These are phyloP conservation scores for Lasioglossum malachurum DNA, from an alignment of 2,888 invertebrate species.

Conservation along the genomic window DNA sequence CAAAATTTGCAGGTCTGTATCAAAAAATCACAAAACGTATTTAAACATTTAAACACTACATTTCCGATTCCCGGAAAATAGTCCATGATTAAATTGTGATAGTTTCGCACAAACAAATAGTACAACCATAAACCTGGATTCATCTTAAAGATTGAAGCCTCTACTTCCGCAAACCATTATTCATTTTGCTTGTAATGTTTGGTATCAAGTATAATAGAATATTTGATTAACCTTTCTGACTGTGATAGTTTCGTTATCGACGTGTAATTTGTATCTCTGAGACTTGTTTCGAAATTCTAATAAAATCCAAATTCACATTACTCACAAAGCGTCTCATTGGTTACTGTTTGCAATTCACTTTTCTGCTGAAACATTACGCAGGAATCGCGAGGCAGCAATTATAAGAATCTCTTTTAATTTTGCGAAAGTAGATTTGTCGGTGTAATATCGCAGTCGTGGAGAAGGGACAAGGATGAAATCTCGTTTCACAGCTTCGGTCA, in stretches of 20 bases:
- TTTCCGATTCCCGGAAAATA: no score
- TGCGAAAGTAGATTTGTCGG: neutral
- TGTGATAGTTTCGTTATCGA: neutral
- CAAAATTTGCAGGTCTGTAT: no score
- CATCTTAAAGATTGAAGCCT: no score
- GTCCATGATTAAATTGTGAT: no score
- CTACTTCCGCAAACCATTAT: neutral
- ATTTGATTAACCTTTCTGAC: neutral
- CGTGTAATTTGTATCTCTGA: neutral
- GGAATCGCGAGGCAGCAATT: neutral
- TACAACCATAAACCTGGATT: no score
- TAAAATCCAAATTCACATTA: neutral
- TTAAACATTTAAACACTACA: no score
- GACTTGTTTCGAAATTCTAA: neutral
- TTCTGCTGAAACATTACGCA: neutral
- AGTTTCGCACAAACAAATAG: no score
- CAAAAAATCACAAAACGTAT: no score
- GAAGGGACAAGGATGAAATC: neutral
- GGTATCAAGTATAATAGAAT: neutral
- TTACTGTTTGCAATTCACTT: neutral
- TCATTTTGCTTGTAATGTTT: neutral
- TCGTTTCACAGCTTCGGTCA: neutral
- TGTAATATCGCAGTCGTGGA: neutral
- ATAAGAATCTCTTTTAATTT: neutral
- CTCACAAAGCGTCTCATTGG: neutral